A percentile compares a stretch with the other conserved stretches of the same genome.
Conservation (phyloP, 2,113 vertebrate species). For the Anser cygnoides region DNA sequence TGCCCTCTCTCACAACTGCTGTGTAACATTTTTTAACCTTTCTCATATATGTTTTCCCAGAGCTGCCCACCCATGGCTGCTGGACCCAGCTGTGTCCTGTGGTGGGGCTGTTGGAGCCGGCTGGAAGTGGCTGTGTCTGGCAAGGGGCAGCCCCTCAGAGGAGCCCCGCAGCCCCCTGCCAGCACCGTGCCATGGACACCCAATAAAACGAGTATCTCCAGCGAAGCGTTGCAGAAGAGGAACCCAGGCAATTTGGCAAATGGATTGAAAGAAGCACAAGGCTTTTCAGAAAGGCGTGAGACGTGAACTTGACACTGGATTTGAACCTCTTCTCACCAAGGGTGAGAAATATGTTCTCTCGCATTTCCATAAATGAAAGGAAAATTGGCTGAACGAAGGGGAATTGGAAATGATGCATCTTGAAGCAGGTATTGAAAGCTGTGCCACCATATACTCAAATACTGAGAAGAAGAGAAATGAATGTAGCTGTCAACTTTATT, state of each 20-base stretch:
- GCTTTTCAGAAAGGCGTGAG: neutral
- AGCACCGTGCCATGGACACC: accelerated
- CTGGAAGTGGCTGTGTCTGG: accelerated
- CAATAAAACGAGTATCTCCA: neutral
- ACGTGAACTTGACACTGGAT: neutral
- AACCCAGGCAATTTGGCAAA: neutral
- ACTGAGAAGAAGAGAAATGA: neutral
- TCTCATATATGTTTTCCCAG: neutral
- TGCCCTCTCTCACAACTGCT: neutral
- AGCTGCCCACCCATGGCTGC: accelerated
- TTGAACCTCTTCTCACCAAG: neutral
- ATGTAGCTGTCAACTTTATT: neutral
- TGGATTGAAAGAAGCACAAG: neutral
- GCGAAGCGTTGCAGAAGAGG: neutral
- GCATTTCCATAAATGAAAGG: neutral
- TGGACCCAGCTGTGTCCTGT: accelerated
- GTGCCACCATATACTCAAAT: neutral
- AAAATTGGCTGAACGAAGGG: neutral
- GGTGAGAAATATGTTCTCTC: neutral
- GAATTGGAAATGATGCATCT: neutral
- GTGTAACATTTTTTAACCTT: neutral
- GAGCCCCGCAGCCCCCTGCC: neutral
- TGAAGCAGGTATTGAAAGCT: neutral
- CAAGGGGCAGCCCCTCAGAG: neutral
- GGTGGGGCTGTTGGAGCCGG: accelerated